phyloP scores from a whole-genome alignment of 2,113 vertebrate genomes.

The Syrrhaptes paradoxus region DNA sequence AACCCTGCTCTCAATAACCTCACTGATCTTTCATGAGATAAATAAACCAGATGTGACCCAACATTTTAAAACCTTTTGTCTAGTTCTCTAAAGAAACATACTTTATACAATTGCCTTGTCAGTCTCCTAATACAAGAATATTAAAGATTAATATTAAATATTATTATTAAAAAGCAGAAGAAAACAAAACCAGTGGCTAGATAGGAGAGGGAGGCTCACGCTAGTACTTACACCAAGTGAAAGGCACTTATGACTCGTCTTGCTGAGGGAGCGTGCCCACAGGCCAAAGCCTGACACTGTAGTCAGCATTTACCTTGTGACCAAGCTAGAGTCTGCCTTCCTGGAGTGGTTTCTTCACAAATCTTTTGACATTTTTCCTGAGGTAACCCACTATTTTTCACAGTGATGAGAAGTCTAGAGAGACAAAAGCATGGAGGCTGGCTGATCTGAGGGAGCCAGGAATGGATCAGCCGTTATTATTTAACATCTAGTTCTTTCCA shows the following conservation, averaged over 20 bases:
- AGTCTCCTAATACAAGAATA: not conserved
- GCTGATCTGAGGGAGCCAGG: not conserved
- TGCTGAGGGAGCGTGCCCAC: not conserved
- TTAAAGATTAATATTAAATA: not conserved
- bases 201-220: not conserved
- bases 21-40: not conserved
- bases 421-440: not conserved
- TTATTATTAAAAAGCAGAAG: not conserved
- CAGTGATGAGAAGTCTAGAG: not conserved
- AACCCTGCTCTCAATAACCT: not conserved
- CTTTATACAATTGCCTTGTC: not conserved
- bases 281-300: not conserved
- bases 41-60: not conserved
- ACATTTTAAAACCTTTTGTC: not conserved
- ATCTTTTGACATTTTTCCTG: not conserved
- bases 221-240: fast-evolving
- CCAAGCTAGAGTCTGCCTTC: not conserved
- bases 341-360: not conserved
- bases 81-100: not conserved
- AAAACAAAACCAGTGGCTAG: not conserved
- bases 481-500: not conserved
- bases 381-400: not conserved
- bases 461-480: not conserved
- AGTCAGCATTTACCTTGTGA: not conserved
- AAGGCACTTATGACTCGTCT: not conserved